Evolutionary conservation across 2,797 vertebrate genomes (phyloP).

Genomic region (Semaprochilodus insignis): DNA sequence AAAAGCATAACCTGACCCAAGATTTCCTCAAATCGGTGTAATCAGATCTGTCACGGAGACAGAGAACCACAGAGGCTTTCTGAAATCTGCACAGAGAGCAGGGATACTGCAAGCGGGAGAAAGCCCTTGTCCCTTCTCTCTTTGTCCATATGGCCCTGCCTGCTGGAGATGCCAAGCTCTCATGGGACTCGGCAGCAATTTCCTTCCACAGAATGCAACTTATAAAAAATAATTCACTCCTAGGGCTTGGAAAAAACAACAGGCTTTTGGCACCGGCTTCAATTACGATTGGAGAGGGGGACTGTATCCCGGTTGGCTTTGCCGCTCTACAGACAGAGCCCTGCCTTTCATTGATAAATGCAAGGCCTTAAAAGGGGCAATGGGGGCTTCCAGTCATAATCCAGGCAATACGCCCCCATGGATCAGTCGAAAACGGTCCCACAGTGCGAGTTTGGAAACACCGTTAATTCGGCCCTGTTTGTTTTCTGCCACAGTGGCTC

Average conservation of each 20-base stretch:
- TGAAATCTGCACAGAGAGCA: slow-evolving; percentile 35
- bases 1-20: slow-evolving; percentile 44
- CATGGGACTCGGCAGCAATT: slow-evolving; percentile 68
- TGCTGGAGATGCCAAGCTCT: slow-evolving; percentile 67
- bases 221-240: slow-evolving; percentile 69
- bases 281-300: slow-evolving; percentile 35
- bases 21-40: slow-evolving; percentile 11
- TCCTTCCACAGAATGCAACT: slow-evolving; percentile 70
- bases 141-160: slow-evolving; percentile 66
- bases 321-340: slow-evolving; percentile 42
- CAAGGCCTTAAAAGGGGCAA: slow-evolving; percentile 43
- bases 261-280: slow-evolving; percentile 38
- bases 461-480: slow-evolving; percentile 51
- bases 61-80: slow-evolving; percentile 4
- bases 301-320: slow-evolving; percentile 66
- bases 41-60: slow-evolving; percentile 13
- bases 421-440: slow-evolving; percentile 32
- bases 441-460: slow-evolving; percentile 35
- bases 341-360: slow-evolving; percentile 75
- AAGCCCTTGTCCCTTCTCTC: slow-evolving; percentile 63
- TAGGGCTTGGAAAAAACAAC: slow-evolving; percentile 55
- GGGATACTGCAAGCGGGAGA: slow-evolving; percentile 29
- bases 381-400: slow-evolving; percentile 71
- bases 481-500: slow-evolving; percentile 64
- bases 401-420: slow-evolving; percentile 65